These are phyloP conservation scores for Brachyopa scutellaris DNA, from an alignment of 2,888 invertebrate species.

Conservation along the genomic window DNA sequence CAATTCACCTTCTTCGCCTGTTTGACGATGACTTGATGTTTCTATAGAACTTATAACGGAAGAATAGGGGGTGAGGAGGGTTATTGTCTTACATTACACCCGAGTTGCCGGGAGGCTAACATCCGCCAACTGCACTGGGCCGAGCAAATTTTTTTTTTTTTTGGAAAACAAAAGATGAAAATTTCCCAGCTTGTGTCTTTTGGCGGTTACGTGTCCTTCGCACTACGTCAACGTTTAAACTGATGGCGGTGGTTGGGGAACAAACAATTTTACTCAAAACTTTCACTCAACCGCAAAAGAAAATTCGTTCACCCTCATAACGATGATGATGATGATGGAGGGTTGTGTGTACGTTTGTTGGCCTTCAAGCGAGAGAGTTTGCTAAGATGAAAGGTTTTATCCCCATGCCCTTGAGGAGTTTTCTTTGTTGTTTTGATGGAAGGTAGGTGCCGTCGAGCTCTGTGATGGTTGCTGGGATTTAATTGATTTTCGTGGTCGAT, in stretches of 20 bases:
- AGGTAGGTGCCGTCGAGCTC: not conserved
- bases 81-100: slow-evolving; percentile 55
- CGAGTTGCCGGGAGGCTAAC: slow-evolving; percentile 46
- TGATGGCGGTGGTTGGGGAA: too few species aligned
- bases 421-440: slow-evolving; percentile 13
- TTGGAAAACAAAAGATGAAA: slow-evolving; percentile 1
- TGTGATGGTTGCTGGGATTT: not conserved
- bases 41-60: slow-evolving; percentile 45
- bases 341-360: not conserved
- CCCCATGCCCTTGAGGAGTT: not conserved
- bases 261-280: not conserved
- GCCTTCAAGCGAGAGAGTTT: not conserved
- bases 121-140: slow-evolving; percentile 35
- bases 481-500: too few species aligned
- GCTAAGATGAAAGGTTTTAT: not conserved
- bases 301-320: not conserved
- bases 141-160: not conserved
- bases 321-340: slow-evolving; percentile 17
- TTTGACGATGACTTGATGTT: slow-evolving; percentile 60
- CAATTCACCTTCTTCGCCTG: slow-evolving; percentile 33
- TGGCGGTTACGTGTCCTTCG: slow-evolving; percentile 31
- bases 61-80: too few species aligned
- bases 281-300: slow-evolving; percentile 19
- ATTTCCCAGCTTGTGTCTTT: slow-evolving; percentile 12
- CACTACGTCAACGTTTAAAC: not conserved